Percentiles rank a stretch among this genome's conserved stretches.
Evolutionary conservation across 2,888 invertebrate species (phyloP).

Genomic region (Anthophora plumipes): DNA sequence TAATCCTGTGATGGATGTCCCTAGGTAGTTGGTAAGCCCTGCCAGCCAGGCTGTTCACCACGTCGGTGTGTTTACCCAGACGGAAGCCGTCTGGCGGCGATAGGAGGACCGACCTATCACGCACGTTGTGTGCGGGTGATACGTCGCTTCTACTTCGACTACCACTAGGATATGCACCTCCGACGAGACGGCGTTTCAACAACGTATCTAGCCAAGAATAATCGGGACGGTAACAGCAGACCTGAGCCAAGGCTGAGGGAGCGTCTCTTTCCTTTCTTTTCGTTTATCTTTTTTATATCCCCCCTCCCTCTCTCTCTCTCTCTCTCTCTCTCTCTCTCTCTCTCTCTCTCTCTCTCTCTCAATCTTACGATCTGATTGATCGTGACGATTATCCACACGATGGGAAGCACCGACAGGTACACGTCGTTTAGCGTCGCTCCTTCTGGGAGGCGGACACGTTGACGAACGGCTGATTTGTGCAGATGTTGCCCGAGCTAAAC

Average conservation of each 20-base stretch:
- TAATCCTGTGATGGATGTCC: slow-evolving; percentile 83
- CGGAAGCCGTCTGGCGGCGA: slow-evolving; percentile 81
- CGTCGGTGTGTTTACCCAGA: slow-evolving; percentile 81
- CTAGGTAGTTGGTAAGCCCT: slow-evolving; percentile 72
- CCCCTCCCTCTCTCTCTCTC: too few relatives aligned
- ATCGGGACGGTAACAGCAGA: slow-evolving; percentile 41
- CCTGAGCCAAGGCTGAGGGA: background rate
- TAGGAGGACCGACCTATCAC: slow-evolving; percentile 72
- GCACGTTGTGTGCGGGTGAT: slow-evolving; percentile 50
- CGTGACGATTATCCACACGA: slow-evolving; percentile 31
- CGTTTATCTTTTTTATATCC: background rate
- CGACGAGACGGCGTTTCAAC: slow-evolving; percentile 56
- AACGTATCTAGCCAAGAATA: slow-evolving; percentile 50
- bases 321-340: background rate
- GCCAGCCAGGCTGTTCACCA: slow-evolving; percentile 59
- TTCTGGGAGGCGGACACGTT: slow-evolving; percentile 5
- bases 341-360: background rate
- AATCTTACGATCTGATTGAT: slow-evolving; percentile 47
- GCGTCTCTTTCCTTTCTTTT: background rate
- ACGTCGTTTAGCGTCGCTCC: slow-evolving; percentile 22
- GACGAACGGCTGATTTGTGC: slow-evolving; percentile 3
- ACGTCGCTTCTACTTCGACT: slow-evolving; percentile 59
- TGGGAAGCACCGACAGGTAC: slow-evolving; percentile 15
- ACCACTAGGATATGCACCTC: slow-evolving; percentile 56
- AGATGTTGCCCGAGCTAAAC: background rate